Conservation (phyloP, 64 coral and sea anemone genomes). For the Catalaphyllia jardinei region DNA sequence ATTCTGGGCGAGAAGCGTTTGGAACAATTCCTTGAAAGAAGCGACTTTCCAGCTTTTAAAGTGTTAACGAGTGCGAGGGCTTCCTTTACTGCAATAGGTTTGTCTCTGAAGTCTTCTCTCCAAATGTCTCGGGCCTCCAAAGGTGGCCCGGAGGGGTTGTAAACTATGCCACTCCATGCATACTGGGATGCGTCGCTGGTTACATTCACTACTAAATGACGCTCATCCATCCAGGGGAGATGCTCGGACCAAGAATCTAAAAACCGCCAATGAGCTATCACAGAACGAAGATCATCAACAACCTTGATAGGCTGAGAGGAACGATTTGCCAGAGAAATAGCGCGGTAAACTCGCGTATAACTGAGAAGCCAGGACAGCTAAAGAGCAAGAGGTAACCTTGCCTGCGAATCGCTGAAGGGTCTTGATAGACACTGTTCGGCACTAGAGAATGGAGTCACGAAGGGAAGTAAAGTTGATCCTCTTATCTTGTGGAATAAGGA, state of each 20-base stretch:
- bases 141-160: not conserved
- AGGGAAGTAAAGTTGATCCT: conserved; percentile 10
- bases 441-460: not conserved
- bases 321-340: not conserved
- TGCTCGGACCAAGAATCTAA: conserved; percentile 33
- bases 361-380: conserved; percentile 35
- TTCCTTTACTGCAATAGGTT: conserved; percentile 11
- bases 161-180: conserved; percentile 2
- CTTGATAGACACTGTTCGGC: not conserved
- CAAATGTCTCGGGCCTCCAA: not conserved
- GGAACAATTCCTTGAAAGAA: not conserved
- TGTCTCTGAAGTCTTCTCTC: not conserved
- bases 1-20: not conserved
- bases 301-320: not conserved
- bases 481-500: conserved; percentile 40
- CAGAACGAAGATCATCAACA: not conserved
- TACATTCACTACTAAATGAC: not conserved
- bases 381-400: conserved; percentile 29
- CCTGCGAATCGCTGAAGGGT: conserved; percentile 33
- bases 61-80: not conserved
- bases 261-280: conserved; percentile 29
- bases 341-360: conserved; percentile 8
- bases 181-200: conserved; percentile 20
- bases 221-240: conserved; percentile 24
- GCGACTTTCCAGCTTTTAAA: not conserved